These are phyloP conservation scores for Gopherus evgoodei DNA, from an alignment of 2,113 vertebrate species.

Conservation along the genomic window DNA sequence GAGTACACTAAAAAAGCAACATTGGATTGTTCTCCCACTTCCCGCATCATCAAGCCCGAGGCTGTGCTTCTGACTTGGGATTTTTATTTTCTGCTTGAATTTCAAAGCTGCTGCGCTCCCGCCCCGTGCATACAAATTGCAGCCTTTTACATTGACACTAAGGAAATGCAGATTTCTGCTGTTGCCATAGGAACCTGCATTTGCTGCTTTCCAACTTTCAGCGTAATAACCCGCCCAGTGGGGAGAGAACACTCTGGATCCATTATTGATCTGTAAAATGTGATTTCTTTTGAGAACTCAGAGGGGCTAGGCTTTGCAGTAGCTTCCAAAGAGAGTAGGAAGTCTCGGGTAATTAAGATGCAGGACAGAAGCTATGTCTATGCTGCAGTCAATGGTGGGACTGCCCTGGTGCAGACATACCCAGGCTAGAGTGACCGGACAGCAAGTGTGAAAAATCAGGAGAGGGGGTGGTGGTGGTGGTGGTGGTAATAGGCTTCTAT, in stretches of 20 bases:
- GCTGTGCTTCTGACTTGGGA: not conserved
- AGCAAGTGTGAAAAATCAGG: too few relatives aligned
- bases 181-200: conserved; percentile 61
- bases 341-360: not conserved
- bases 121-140: conserved; percentile 60
- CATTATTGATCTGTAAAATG: not conserved
- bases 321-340: not conserved
- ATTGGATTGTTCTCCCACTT: not conserved
- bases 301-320: fast-evolving
- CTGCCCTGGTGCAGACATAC: not conserved
- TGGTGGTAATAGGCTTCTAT: too few relatives aligned
- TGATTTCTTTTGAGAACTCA: not conserved
- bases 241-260: not conserved
- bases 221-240: not conserved
- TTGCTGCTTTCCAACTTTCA: conserved; percentile 27
- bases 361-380: not conserved
- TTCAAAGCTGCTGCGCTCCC: not conserved
- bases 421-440: too few relatives aligned
- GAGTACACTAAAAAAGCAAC: not conserved
- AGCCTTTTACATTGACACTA: not conserved
- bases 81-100: conserved; percentile 26
- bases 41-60: not conserved
- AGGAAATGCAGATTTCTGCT: conserved; percentile 29
- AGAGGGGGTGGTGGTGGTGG: too few relatives aligned
- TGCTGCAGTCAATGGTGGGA: not conserved